These are phyloP conservation scores for Conus ventricosus DNA, from an alignment of 1,140 invertebrate genomes.

Conservation along the genomic window DNA sequence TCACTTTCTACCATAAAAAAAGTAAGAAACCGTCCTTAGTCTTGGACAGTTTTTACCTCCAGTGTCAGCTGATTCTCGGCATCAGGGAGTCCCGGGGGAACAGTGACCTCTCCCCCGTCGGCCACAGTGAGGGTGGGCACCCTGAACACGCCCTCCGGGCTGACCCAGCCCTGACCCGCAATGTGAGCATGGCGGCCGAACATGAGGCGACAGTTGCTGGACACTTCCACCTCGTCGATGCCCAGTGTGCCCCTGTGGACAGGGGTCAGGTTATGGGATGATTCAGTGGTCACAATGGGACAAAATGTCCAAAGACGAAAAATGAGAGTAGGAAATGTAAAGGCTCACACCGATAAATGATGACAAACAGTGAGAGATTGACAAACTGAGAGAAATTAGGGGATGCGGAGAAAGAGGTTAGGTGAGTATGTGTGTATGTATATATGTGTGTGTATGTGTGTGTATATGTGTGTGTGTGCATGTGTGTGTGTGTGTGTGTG, in stretches of 20 bases:
- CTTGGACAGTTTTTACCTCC: constrained; percentile 24
- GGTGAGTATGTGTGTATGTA: neutral
- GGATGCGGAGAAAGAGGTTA: no score
- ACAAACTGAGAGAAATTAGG: no score
- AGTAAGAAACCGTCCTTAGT: no score
- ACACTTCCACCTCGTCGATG: constrained; percentile 56
- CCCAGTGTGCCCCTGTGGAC: constrained; percentile 58
- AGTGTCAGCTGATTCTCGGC: constrained; percentile 42
- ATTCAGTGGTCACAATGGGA: no score
- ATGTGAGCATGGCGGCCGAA: constrained; percentile 53
- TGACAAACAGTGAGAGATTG: no score
- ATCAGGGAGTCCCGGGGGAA: constrained; percentile 51
- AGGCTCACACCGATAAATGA: no score
- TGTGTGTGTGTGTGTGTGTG: constrained; percentile 3
- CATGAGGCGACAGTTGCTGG: constrained; percentile 53
- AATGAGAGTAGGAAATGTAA: no score
- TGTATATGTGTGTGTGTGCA: neutral
- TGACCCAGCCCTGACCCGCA: constrained; percentile 38
- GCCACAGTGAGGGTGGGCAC: constrained; percentile 56
- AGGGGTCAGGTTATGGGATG: neutral
- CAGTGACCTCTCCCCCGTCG: constrained; percentile 62
- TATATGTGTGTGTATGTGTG: neutral
- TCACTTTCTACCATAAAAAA: no score
- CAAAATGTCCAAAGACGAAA: no score
- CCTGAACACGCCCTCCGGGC: constrained; percentile 43